Conservation (phyloP, 64 coral and sea anemone genomes). For the Anthopleura sola region DNA sequence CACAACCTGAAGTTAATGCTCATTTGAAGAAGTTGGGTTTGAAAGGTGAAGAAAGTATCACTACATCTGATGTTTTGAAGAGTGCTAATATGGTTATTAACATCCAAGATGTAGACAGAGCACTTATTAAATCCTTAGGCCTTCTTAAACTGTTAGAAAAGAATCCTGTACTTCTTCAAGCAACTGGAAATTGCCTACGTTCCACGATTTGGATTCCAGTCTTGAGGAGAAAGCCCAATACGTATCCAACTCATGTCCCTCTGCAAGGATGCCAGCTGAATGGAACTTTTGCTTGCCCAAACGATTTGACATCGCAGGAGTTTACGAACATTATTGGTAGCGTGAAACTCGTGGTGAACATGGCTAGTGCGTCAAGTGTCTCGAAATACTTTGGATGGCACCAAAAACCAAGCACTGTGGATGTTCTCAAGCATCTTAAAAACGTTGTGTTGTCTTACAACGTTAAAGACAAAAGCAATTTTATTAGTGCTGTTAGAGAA, state of each 20-base stretch:
- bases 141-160: slow-evolving; percentile 47
- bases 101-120: slow-evolving; percentile 18
- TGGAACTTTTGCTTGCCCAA: slow-evolving; percentile 15
- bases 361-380: neutral
- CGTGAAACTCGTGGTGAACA: slow-evolving; percentile 31
- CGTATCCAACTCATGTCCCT: slow-evolving; percentile 43
- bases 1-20: neutral
- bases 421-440: slow-evolving; percentile 52
- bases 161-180: slow-evolving; percentile 16
- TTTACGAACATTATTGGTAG: slow-evolving; percentile 52
- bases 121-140: slow-evolving; percentile 44
- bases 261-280: neutral
- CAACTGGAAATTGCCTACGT: neutral
- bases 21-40: slow-evolving; percentile 18
- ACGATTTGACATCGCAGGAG: slow-evolving; percentile 23
- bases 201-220: slow-evolving; percentile 45
- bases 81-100: slow-evolving; percentile 36
- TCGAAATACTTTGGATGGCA: slow-evolving; percentile 52
- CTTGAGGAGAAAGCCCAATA: slow-evolving; percentile 20
- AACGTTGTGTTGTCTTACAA: slow-evolving; percentile 45
- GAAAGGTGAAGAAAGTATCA: slow-evolving; percentile 33
- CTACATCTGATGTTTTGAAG: slow-evolving; percentile 32
- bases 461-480: slow-evolving; percentile 49
- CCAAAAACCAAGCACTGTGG: slow-evolving; percentile 20
- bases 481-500: slow-evolving; percentile 36